phyloP scores from a whole-genome alignment of 1,140 invertebrate species.

The Pomacea maculata region DNA sequence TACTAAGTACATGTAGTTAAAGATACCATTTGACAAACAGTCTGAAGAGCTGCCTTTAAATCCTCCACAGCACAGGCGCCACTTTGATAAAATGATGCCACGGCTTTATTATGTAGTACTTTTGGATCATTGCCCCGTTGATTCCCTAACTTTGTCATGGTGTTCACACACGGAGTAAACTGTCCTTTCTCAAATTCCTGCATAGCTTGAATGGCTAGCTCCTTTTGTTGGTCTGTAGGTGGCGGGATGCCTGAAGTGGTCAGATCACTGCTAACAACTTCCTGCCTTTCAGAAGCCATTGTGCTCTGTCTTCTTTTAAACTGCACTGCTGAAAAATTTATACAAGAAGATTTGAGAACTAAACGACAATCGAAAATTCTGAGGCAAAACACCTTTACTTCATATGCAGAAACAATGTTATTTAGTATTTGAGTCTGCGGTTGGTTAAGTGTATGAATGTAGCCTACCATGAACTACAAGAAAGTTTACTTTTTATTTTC shows the following conservation, averaged over 20 bases:
- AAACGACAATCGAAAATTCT: no score
- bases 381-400: no score
- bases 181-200: constrained; percentile 71
- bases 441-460: no score
- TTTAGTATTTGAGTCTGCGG: no score
- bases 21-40: constrained; percentile 71
- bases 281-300: no score
- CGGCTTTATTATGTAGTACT: constrained; percentile 77
- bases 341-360: no score
- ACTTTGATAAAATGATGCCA: constrained; percentile 77
- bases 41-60: constrained; percentile 75
- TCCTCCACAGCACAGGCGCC: constrained; percentile 77
- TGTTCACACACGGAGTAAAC: constrained; percentile 70
- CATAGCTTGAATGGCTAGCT: constrained; percentile 69
- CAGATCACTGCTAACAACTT: no score
- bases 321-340: no score
- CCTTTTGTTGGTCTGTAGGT: constrained; percentile 70
- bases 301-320: no score
- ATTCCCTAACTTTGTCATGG: constrained; percentile 71
- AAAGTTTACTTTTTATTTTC: no score
- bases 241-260: constrained; percentile 31
- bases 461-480: no score
- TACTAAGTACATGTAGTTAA: neutral
- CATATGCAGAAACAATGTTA: no score
- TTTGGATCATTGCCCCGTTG: constrained; percentile 74